Evolutionary conservation across 2,113 vertebrate species (phyloP), one percentile per base, ranked within the genome.

Genomic region (Saimiri boliviensis): DNA sequence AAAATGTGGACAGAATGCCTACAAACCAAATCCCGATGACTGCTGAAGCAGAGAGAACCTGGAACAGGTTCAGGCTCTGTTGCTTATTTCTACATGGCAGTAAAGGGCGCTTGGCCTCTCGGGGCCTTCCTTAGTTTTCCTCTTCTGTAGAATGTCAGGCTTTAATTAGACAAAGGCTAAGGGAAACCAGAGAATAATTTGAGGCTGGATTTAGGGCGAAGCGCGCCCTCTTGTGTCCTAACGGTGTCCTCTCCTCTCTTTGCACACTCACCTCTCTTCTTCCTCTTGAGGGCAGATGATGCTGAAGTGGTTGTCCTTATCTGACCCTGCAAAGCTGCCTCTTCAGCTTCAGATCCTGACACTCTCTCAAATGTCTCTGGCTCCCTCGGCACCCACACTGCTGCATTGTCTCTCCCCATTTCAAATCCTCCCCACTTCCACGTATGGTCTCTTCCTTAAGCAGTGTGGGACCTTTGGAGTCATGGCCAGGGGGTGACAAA

Each of bases 171-270:
- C 89, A 95, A 95, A 96, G 81, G 70, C 66, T 76, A 14, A 88
- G 20, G 54, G 89, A 93, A 74, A 74, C 35, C 23, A 3, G 0
- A 35, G 60, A 80, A 32, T 20, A 81, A 80, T 85, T 76, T 23
- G 25, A 70, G 63, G 23, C 45, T 85, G 66, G 87, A 73, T 90
- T 86, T 60, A 94, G 52, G 86, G 95, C 12, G 30, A 95, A 25
- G 96, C 23, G 71, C 42, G 96, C 97, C 97, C 97, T 97, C 97
- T 98, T 96, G 96, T 95, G 97, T 89, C 52, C 27, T 32, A 93
- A n/a, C 8, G 66, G 47, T 42, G 52, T 83, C 16, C 37, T 87
- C 86, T 92, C 79, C 80, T 92, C 82, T 68, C 32, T 77, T 21
- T 23, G 76, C n/a, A 21, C 14, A 1, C n/a, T 89, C 0, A 17